Evolutionary conservation across 2,797 vertebrate genomes (phyloP).

Genomic region (Coregonus sp.): DNA sequence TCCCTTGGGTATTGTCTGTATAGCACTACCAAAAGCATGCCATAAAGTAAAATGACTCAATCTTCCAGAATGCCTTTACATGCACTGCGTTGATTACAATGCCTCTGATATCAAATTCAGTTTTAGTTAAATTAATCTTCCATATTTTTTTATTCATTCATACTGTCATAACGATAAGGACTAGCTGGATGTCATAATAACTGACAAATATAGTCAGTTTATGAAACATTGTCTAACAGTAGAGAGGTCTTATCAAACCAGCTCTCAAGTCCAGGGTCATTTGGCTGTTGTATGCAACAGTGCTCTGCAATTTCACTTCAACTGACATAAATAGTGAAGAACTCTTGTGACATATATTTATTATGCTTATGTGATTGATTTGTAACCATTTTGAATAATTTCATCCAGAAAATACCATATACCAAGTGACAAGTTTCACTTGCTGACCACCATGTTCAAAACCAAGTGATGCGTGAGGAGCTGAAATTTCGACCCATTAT

Average conservation of each 20-base stretch:
- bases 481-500: neutral
- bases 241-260: neutral
- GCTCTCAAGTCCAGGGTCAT: neutral
- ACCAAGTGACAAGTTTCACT: too few species aligned
- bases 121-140: slow-evolving; percentile 29
- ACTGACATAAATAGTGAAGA: neutral
- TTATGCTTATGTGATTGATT: neutral
- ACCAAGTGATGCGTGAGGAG: neutral
- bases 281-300: neutral
- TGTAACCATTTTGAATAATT: too few species aligned
- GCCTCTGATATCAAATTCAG: slow-evolving; percentile 51
- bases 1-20: slow-evolving; percentile 5
- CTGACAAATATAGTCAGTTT: neutral
- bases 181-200: slow-evolving; percentile 3
- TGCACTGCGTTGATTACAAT: slow-evolving; percentile 17
- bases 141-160: slow-evolving; percentile 9
- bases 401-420: too few species aligned
- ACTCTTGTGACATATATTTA: neutral
- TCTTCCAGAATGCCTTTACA: slow-evolving; percentile 8
- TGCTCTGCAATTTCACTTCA: neutral
- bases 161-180: slow-evolving; percentile 3
- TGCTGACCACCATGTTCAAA: too few species aligned
- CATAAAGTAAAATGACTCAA: neutral
- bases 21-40: slow-evolving; percentile 1
- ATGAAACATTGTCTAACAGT: neutral